These are phyloP conservation scores for Serilophus lunatus DNA, from an alignment of 2,113 vertebrate genomes.

Conservation along the genomic window DNA sequence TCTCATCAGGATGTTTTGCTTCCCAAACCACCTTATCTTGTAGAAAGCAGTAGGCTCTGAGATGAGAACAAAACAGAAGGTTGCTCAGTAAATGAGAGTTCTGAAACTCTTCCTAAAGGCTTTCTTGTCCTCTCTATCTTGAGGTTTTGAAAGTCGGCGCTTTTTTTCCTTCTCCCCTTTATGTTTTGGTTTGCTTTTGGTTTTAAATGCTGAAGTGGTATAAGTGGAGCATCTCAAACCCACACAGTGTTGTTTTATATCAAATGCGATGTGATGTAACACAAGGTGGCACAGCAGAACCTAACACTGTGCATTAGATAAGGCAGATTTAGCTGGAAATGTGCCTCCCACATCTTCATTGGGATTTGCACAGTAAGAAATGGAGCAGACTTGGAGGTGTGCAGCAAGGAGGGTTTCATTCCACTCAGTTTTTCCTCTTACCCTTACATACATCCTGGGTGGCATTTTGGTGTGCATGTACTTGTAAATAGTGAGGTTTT, in stretches of 20 bases:
- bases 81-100: neutral
- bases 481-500: neutral
- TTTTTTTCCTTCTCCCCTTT: neutral
- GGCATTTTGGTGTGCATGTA: neutral
- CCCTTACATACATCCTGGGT: neutral
- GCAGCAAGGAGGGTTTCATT: neutral
- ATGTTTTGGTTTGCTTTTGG: conserved; percentile 1
- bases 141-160: neutral
- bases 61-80: neutral
- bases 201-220: conserved; percentile 2
- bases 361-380: neutral
- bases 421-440: neutral
- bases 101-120: neutral
- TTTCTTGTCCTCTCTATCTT: neutral
- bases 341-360: conserved; percentile 18
- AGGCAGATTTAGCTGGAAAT: conserved; percentile 51
- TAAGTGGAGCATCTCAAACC: neutral
- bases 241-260: neutral
- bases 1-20: neutral
- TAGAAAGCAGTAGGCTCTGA: neutral
- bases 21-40: neutral
- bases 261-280: conserved; percentile 60
- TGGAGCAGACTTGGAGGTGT: conserved; percentile 17
- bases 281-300: conserved; percentile 76
- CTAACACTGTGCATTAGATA: conserved; percentile 2